Conservation (phyloP, 2,113 vertebrate genomes). For the Dromaius novaehollandiae region DNA sequence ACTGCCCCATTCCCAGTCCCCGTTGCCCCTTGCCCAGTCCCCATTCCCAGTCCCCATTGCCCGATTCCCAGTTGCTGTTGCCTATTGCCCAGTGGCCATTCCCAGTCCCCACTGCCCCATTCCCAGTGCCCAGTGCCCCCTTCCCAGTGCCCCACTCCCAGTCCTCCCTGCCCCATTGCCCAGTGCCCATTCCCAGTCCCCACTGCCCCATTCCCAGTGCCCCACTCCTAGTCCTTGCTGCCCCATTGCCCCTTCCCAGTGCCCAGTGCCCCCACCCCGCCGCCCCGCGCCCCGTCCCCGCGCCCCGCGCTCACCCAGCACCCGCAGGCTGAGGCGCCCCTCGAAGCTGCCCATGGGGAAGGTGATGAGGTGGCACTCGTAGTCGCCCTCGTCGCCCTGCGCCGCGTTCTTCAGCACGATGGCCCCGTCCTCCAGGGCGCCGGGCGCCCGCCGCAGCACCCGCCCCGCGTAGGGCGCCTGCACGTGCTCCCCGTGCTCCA, state of each 20-base stretch:
- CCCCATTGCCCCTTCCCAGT: neutral
- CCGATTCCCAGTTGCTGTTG: no score
- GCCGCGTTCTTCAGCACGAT: conserved; percentile 75
- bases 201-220: no score
- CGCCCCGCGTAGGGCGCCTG: conserved; percentile 63
- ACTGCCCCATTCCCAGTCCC: no score
- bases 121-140: no score
- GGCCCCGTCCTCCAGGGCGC: conserved; percentile 58
- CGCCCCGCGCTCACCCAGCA: conserved; percentile 62
- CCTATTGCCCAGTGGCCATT: no score
- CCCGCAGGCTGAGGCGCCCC: conserved; percentile 66
- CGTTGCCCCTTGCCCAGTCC: no score
- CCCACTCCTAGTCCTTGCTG: neutral
- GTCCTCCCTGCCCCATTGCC: neutral
- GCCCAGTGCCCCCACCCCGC: no score
- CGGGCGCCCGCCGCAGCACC: conserved; percentile 33
- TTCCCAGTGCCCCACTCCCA: no score
- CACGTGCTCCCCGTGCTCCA: conserved; percentile 71
- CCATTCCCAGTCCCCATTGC: no score
- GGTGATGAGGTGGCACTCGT: conserved; percentile 78
- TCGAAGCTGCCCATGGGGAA: conserved; percentile 78
- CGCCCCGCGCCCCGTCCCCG: neutral
- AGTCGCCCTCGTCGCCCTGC: conserved; percentile 78
- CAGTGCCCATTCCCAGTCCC: no score
- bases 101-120: no score